Percentiles rank a stretch among this genome's conserved stretches.
These are phyloP conservation scores for Bos javanicus DNA, from an alignment of 2,113 vertebrate genomes.

Conservation along the genomic window DNA sequence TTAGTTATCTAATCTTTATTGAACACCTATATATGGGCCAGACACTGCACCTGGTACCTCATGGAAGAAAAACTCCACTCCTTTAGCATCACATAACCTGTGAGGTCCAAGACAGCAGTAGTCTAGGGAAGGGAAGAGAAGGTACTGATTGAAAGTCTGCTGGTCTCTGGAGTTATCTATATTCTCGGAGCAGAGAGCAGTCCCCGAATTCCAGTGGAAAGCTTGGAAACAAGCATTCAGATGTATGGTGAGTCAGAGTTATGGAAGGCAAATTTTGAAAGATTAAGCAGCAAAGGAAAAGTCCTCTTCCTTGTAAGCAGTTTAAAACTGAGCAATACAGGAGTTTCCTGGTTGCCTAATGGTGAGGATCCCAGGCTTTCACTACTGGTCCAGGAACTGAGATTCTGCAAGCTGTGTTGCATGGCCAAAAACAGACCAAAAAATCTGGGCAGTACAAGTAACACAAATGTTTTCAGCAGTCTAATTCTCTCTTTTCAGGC, in stretches of 20 bases:
- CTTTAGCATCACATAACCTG: not conserved
- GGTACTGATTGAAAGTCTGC: not conserved
- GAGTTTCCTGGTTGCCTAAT: not conserved
- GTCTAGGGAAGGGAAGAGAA: not conserved
- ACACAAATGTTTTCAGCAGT: not conserved
- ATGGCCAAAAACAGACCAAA: not conserved
- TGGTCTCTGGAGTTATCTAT: not conserved
- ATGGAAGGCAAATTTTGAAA: constrained; percentile 1
- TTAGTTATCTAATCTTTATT: not conserved
- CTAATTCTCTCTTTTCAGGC: not conserved
- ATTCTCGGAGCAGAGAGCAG: not conserved
- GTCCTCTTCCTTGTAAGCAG: not conserved
- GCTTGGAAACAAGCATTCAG: not conserved
- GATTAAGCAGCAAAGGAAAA: not conserved
- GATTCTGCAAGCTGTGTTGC: not conserved
- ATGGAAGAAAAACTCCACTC: not conserved
- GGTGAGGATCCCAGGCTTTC: not conserved
- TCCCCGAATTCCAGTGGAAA: not conserved
- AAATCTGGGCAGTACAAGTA: not conserved
- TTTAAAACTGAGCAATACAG: not conserved
- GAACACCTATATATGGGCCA: not conserved
- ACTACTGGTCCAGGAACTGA: not conserved
- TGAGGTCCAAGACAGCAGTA: not conserved
- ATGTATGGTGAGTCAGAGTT: not conserved
- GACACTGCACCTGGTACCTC: not conserved